These are phyloP conservation scores for Anser cygnoides DNA, from an alignment of 2,113 vertebrate genomes.

Conservation along the genomic window DNA sequence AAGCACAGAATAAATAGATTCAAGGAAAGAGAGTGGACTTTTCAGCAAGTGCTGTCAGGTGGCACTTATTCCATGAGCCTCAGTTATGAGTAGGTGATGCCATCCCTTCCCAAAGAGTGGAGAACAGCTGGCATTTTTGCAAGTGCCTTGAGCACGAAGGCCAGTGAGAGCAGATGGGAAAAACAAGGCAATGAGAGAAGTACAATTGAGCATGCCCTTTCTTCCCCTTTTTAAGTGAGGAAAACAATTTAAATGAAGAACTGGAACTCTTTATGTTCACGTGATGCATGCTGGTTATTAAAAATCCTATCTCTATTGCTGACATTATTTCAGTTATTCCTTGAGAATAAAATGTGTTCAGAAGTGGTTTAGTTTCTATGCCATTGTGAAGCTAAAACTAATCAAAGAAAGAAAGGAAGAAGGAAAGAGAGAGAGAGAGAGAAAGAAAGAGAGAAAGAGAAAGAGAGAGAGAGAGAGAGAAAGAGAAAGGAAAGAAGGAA, in stretches of 20 bases:
- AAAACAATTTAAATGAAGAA: neutral
- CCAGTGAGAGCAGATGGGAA: neutral
- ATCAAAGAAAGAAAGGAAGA: neutral
- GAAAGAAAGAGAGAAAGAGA: too few species aligned
- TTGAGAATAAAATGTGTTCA: neutral
- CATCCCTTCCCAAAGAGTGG: neutral
- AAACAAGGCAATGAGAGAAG: neutral
- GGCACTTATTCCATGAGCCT: neutral
- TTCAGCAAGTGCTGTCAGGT: neutral
- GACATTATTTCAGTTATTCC: neutral
- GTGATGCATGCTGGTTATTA: neutral
- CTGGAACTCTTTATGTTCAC: neutral
- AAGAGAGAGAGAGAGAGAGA: too few species aligned
- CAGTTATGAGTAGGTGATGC: neutral
- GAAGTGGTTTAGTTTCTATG: neutral
- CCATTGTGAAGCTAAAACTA: neutral
- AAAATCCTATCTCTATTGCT: neutral
- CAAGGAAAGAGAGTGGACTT: neutral
- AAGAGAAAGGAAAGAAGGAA: too few species aligned
- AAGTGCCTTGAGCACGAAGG: fast-evolving
- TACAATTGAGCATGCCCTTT: neutral
- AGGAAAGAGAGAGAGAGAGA: too few species aligned
- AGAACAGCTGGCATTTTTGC: neutral
- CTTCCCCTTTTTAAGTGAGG: neutral
- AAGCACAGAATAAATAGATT: neutral